These are phyloP conservation scores for Lasioglossum villosulum DNA, from an alignment of 2,888 invertebrate species.

Conservation along the genomic window DNA sequence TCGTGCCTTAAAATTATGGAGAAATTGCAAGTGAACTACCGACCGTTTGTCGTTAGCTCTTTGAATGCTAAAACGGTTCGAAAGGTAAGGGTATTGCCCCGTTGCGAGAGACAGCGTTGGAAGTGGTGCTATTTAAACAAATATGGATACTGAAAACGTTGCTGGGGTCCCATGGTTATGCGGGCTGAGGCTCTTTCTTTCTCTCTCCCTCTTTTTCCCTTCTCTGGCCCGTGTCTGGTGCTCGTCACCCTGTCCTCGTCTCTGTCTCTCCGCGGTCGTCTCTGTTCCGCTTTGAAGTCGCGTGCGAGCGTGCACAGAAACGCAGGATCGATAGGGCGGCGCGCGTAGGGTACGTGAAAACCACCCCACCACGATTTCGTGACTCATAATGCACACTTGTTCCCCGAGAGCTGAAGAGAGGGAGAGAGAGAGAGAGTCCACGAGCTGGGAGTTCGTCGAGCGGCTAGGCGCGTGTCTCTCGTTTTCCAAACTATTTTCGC, in stretches of 20 bases:
- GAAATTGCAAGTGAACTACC: too few relatives aligned
- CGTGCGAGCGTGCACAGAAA: constrained; percentile 60
- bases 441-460: background rate
- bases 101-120: background rate
- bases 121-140: background rate
- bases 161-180: background rate
- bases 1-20: too few relatives aligned
- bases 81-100: background rate
- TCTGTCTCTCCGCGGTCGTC: constrained; percentile 12
- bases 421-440: background rate
- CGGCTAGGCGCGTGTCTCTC: constrained; percentile 4
- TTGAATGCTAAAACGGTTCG: background rate
- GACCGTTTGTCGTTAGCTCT: too few relatives aligned
- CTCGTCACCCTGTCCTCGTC: constrained; percentile 30
- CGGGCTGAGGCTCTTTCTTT: background rate
- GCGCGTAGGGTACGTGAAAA: constrained; percentile 65
- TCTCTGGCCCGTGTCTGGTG: constrained; percentile 13
- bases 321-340: constrained; percentile 77
- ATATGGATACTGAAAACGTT: background rate
- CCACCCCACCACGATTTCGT: constrained; percentile 77
- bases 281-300: constrained; percentile 50
- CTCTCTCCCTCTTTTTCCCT: constrained; percentile 11
- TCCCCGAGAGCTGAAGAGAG: constrained; percentile 26
- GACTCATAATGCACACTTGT: constrained; percentile 80
- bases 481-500: constrained; percentile 46